A percentile compares a stretch with the other conserved stretches of the same genome.
These are phyloP conservation scores for Linepithema humile DNA, from an alignment of 1,140 invertebrate species.

Conservation along the genomic window DNA sequence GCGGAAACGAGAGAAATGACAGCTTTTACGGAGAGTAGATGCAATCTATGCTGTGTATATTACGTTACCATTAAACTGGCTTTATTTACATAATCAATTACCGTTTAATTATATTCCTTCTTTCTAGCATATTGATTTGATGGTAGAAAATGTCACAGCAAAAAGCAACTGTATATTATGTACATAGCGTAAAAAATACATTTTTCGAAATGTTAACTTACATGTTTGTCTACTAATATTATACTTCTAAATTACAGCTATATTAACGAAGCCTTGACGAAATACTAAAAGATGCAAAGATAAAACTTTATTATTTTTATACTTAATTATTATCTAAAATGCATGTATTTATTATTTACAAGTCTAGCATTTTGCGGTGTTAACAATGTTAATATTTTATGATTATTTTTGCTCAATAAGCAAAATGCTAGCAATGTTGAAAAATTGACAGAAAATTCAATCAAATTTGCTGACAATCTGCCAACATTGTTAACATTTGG, in stretches of 20 bases:
- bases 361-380: not conserved
- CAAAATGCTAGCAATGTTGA: no score
- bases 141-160: not conserved
- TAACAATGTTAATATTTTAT: not conserved
- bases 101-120: conserved; percentile 32
- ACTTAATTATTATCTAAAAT: not conserved
- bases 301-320: not conserved
- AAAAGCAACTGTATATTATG: conserved; percentile 13
- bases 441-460: no score
- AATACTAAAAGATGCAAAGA: not conserved
- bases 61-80: conserved; percentile 77
- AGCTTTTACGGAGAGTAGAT: conserved; percentile 48
- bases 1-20: conserved; percentile 13
- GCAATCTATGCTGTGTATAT: conserved; percentile 73
- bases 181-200: conserved; percentile 30
- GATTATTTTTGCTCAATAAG: no score
- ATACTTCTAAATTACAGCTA: not conserved
- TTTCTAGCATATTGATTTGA: not conserved
- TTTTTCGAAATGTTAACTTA: conserved; percentile 33
- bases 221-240: not conserved
- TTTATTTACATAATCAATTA: conserved; percentile 74
- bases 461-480: no score
- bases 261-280: not conserved
- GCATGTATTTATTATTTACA: not conserved
- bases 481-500: no score